These are phyloP conservation scores for Drosophila antonietae DNA, from an alignment of 2,888 invertebrate genomes.

Conservation along the genomic window DNA sequence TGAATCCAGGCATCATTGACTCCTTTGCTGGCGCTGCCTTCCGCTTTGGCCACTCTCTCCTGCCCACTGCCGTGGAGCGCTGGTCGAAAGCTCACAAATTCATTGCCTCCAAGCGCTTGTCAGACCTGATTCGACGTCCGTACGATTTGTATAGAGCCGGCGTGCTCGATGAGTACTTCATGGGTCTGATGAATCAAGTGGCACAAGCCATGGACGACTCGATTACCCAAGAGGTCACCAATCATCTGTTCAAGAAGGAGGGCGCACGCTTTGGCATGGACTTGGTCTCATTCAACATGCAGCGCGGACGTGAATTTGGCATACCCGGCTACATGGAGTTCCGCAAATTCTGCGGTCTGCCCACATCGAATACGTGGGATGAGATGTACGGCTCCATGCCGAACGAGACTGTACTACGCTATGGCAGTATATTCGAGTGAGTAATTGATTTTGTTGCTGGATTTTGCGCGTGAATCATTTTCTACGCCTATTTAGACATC, in stretches of 20 bases:
- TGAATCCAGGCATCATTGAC: constrained; percentile 95
- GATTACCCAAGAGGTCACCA: constrained; percentile 95
- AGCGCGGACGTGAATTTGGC: constrained; percentile 95
- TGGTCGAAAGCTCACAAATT: constrained; percentile 98
- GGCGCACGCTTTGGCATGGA: constrained; percentile 92
- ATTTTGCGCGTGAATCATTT: neutral
- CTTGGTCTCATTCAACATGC: constrained; percentile 96
- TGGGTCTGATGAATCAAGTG: constrained; percentile 97
- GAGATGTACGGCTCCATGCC: constrained; percentile 95
- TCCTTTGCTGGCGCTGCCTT: constrained; percentile 97
- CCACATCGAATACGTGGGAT: constrained; percentile 90
- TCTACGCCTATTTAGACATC: constrained; percentile 87
- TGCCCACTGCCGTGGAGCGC: constrained; percentile 95
- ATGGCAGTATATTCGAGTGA: constrained; percentile 93
- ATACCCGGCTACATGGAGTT: constrained; percentile 97
- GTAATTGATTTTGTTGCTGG: constrained; percentile 63
- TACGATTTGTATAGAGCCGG: constrained; percentile 96
- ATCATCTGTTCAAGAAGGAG: constrained; percentile 95
- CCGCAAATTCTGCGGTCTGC: constrained; percentile 94
- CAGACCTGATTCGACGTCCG: constrained; percentile 94
- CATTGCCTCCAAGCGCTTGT: constrained; percentile 94
- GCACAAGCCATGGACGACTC: constrained; percentile 98
- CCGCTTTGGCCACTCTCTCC: constrained; percentile 94
- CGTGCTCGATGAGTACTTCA: constrained; percentile 95
- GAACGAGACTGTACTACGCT: constrained; percentile 93